Base-by-base conservation (phyloP, 2,888 invertebrate genomes). In the Dysmachus trigonus region DNA sequence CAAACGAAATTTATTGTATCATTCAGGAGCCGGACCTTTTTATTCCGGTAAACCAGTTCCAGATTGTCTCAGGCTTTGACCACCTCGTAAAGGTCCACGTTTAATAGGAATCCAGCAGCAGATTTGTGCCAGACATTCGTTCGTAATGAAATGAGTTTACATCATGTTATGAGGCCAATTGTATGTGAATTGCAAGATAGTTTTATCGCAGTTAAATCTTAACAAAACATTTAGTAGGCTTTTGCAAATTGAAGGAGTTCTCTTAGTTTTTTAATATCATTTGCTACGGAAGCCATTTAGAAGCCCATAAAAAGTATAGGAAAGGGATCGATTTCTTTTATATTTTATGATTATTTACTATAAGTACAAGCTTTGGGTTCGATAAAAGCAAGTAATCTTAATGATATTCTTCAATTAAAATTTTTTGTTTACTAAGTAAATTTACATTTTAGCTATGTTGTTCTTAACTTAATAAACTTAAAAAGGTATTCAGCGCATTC, bases 1-100 rank as follows among this genome's bases (percentile, higher is more conserved):
- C 74, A 74, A 74, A 74, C 18, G 18, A 74, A 74, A 74, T 74
- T 74, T 74, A 74, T 74, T 33, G 74, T 74, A 33, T 74, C 74
- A 74, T 74, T 74, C 74, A 35, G n/a, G 74, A 33, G 27, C 33
- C 30, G 31, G 33, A 30, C 74, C 74, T 74, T 33, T 62, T 62
- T 62, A 62, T 62, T 27, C 62, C 62, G 27, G 74, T 74, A 74
- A 74, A 74, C 74, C 74, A 33, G 74, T 74, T 74, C 35, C 4
- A n/a, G 74, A 74, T 74, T 74, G 35, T 31, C 35, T 74, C 33
- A 74, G 62, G 62, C 62, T 62, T 22, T 62, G 62, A 62, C 62
- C 62, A 62, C 62, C 62, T 62, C 62, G 62, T 62, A 27, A 62
- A 62, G 18, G 62, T 62, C 62, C 62, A 22, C 22, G 10, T 5